phyloP scores from a whole-genome alignment of 1,140 invertebrate genomes.

The Microplitis mediator region DNA sequence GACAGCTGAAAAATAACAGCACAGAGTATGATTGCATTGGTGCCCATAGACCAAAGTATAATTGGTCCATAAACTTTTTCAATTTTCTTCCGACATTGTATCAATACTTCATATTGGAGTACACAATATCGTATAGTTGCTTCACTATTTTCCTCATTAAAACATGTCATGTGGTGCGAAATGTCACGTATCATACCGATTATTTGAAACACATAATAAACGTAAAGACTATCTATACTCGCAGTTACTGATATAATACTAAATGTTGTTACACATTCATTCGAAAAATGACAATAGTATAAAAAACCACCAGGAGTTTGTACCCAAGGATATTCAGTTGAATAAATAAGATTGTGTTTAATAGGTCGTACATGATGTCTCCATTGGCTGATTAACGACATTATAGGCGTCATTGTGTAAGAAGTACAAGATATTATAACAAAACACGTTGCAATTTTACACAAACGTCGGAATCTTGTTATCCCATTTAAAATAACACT shows the following conservation, averaged over 20 bases:
- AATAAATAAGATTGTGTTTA: conserved; percentile 24
- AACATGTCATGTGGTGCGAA: conserved; percentile 22
- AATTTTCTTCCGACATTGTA: conserved; percentile 20
- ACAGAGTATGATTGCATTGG: conserved; percentile 38
- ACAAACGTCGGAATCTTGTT: background rate
- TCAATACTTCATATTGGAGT: conserved; percentile 9
- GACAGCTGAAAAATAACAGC: conserved; percentile 39
- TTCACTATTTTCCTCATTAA: conserved; percentile 26
- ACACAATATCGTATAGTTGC: conserved; percentile 28
- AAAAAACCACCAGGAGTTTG: background rate
- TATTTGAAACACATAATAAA: conserved; percentile 40
- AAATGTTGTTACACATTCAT: conserved; percentile 4
- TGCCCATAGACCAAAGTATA: conserved; percentile 31
- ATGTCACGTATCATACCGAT: conserved; percentile 24
- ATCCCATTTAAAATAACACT: conserved; percentile 5
- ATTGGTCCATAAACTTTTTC: conserved; percentile 29
- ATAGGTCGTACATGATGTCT: background rate
- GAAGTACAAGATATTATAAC: background rate
- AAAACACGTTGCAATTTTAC: background rate
- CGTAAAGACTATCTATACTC: conserved; percentile 39
- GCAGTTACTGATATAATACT: conserved; percentile 20
- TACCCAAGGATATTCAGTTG: conserved; percentile 23
- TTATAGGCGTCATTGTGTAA: background rate
- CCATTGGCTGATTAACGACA: background rate
- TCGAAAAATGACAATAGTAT: conserved; percentile 27